Base-by-base conservation (phyloP, 2,113 vertebrate genomes). In the Phainopepla nitens region DNA sequence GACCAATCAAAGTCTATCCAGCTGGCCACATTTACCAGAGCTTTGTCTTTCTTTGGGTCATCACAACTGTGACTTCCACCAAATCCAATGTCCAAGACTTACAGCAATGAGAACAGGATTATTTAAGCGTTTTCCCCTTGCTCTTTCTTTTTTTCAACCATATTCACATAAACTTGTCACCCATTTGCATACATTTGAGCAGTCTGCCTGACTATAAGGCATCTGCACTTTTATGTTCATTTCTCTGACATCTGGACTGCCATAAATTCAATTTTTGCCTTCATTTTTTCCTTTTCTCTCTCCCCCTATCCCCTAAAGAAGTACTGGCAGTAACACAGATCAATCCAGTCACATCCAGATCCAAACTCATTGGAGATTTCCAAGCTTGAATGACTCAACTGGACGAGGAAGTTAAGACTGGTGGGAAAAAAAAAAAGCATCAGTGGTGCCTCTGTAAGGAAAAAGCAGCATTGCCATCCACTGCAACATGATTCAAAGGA, bases 231-330 rank as follows among this genome's bases (percentile, higher is more conserved):
- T 95, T 95, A 96, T 66, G 61, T 95, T 95, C 84, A 85, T 93
- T 96, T 95, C 91, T 82, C 92, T 89, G 83, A 91, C 96, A 98
- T 97, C 97, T 98, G 97, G 96, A 96, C 87, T 66, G 79, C 81
- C 61, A 90, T 95, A 96, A 97, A 97, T 97, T 94, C 96, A 96
- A 85, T 49, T 36, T 71, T 96, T 92, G 78, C 88, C 78, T 96
- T 96, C 58, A 42, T 83, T 94, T 83, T 58, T 69, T 15, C 9
- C 51, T 81, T 66, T 92, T 51, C 15, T 71, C 25, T 89, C n/a
- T 61, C 11, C 25, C 19, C 4, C 9, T 61, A 18, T 42, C n/a
- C 23, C 56, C 51, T n/a, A 57, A 86, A 65, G 58, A 81, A 87
- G 29, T 42, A 93, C 8, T 88, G 53, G 70, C 85, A 82, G 66